Conservation (phyloP, 2,113 vertebrate genomes). For the Corythornis cristatus region DNA sequence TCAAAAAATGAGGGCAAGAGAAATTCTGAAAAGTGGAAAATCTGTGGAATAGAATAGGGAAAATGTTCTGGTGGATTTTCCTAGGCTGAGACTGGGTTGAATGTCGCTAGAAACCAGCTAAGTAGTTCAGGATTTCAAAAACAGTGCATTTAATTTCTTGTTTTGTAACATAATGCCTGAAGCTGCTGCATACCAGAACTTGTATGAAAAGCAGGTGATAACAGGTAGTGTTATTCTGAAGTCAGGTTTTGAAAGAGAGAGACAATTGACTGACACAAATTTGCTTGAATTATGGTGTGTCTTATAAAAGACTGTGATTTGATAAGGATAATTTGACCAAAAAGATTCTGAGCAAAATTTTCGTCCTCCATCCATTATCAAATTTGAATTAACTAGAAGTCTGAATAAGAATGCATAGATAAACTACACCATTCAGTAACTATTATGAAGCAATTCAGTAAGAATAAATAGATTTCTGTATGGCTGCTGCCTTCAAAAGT, state of each 20-base stretch:
- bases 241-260: not conserved
- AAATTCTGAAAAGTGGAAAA: not conserved
- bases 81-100: not conserved
- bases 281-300: not conserved
- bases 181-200: not conserved
- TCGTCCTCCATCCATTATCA: not conserved
- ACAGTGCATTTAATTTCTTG: not conserved
- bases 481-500: not conserved
- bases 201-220: not conserved
- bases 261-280: not conserved
- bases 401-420: not conserved
- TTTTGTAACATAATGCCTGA: not conserved
- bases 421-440: not conserved
- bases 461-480: not conserved
- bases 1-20: not conserved
- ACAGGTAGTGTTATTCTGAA: not conserved
- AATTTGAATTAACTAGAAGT: not conserved
- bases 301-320: not conserved
- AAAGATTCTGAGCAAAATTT: not conserved
- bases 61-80: not conserved
- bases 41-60: not conserved
- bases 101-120: not conserved
- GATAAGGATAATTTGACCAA: not conserved
- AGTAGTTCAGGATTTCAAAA: not conserved
- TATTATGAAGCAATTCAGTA: not conserved